Evolutionary conservation across 2,797 vertebrate genomes (phyloP), one percentile per base, ranked within the genome.

Genomic region (Rallus crepitans): DNA sequence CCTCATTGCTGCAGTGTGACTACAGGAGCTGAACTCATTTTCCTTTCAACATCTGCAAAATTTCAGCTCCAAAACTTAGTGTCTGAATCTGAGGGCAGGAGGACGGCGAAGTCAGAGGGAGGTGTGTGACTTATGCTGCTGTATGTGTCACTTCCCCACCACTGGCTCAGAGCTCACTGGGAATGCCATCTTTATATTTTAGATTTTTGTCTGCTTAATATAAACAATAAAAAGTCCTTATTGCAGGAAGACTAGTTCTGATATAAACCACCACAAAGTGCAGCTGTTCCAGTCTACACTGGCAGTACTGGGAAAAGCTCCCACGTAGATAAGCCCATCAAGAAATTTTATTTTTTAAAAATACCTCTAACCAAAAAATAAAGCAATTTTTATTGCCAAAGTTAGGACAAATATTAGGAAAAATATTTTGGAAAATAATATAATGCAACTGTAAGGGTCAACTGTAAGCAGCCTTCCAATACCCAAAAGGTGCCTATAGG

Each of bases 81-180:
- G 33, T 28, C 14, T 69, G 61, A 79, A 60, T 15, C 35, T 18
- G 45, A 48, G 15, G 24, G 48, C 13, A 55, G 60, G 31, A 78
- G 39, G 42, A 53, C 0, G 2, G 60, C 31, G 28, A 80, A n/a
- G 57, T 33, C 55, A 42, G 39, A 63, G 30, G 2, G 8, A 82
- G 56, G 28, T 42, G 37, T 63, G 37, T 42, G 42, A 47, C 19
- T 40, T 66, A 16, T 14, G 11, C n/a, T 89, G 30, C 30, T 39
- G 4, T 9, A 11, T 39, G 16, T 27, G 37, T 71, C 27, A 7
- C 21, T 78, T 70, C 47, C 25, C 63, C 1, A 0, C 7, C 1
- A 3, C 69, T 75, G 76, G 27, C 64, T 66, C 23, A 61, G 23
- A 83, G 23, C 14, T 18, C 59, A 27, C 21, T n/a, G 1, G 10